A percentile compares a stretch with the other conserved stretches of the same genome.
Conservation (phyloP, 1,140 invertebrate species). For the Ladona fulva region DNA sequence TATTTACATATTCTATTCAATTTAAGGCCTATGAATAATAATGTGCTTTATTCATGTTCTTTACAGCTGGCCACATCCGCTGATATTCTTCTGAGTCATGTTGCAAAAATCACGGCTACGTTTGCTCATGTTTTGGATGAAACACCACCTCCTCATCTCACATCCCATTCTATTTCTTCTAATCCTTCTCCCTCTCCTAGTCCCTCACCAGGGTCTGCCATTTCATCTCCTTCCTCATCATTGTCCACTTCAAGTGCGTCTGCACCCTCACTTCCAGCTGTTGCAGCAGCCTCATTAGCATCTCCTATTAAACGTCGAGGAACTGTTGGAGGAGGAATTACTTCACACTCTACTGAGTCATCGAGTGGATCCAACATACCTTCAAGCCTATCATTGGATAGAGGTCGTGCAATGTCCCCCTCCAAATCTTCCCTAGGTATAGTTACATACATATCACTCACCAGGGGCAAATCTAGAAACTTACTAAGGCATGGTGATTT, state of each 20-base stretch:
- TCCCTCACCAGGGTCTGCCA: neutral
- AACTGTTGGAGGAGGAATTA: constrained; percentile 20
- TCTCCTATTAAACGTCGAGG: constrained; percentile 40
- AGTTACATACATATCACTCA: neutral
- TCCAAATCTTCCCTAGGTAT: constrained; percentile 18
- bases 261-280: constrained; percentile 36
- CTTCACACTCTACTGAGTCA: neutral
- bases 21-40: neutral
- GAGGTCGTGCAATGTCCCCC: constrained; percentile 22
- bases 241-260: constrained; percentile 35
- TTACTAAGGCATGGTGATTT: no score
- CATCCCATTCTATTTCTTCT: constrained; percentile 44
- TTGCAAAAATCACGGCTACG: constrained; percentile 61
- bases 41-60: constrained; percentile 37
- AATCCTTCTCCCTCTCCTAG: constrained; percentile 34
- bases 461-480: no score
- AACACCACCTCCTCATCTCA: constrained; percentile 36
- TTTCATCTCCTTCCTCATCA: constrained; percentile 35
- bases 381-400: constrained; percentile 14
- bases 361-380: constrained; percentile 17
- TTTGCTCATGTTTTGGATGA: constrained; percentile 70
- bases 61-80: constrained; percentile 39
- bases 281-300: constrained; percentile 37
- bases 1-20: neutral
- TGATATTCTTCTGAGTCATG: constrained; percentile 56